A percentile compares a stretch with the other conserved stretches of the same genome.
Evolutionary conservation across 2,888 invertebrate genomes (phyloP).

Genomic region (Drosophila diplacantha): DNA sequence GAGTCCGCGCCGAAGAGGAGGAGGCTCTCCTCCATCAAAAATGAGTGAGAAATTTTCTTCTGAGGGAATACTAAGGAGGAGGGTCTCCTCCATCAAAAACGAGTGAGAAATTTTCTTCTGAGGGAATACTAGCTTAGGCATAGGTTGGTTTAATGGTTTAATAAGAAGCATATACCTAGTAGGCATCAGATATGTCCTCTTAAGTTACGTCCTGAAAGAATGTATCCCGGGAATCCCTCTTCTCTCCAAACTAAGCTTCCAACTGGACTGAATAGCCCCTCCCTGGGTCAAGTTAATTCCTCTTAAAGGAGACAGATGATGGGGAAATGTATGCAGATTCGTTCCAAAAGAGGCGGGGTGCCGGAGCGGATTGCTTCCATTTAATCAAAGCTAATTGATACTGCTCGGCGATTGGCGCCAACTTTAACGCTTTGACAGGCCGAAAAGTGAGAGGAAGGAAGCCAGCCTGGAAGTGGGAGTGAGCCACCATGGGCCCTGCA

Average conservation of each 20-base stretch:
- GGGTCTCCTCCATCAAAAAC: background rate
- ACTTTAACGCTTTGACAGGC: conserved; percentile 46
- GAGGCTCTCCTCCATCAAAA: background rate
- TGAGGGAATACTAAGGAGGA: background rate
- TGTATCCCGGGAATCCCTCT: background rate
- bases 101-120: background rate
- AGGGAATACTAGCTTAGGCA: background rate
- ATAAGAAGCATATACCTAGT: background rate
- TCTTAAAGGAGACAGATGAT: background rate
- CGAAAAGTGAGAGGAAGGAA: background rate
- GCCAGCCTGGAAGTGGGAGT: background rate
- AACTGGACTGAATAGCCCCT: conserved; percentile 3
- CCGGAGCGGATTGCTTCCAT: conserved; percentile 18
- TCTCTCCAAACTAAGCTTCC: conserved; percentile 3
- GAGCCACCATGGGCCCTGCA: background rate
- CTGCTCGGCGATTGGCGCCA: conserved; percentile 44
- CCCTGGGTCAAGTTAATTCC: conserved; percentile 25
- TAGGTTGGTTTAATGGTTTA: background rate
- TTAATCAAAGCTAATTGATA: conserved; percentile 54
- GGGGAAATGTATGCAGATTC: background rate
- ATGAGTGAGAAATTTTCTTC: background rate
- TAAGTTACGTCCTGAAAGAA: background rate
- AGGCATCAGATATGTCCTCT: no score
- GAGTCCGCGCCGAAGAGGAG: background rate
- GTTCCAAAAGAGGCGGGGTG: background rate